Base-by-base conservation (phyloP, 2,797 vertebrate genomes). In the Microtus agrestis region DNA sequence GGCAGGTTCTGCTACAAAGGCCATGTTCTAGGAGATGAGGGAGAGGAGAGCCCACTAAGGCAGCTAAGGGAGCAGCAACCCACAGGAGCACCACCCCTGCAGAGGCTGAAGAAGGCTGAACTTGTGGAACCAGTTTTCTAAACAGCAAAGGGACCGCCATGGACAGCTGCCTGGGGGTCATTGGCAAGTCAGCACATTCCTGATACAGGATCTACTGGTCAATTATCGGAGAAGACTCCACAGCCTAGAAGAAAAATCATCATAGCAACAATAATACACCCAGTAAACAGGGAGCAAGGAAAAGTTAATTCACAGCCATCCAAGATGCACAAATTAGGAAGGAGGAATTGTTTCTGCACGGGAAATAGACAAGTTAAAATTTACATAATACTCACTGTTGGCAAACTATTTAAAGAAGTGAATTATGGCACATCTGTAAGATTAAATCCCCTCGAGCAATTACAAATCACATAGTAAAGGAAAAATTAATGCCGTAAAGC, bases 381-480 rank as follows among this genome's bases (percentile, higher is more conserved):
- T 80, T 82, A 86, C 56, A 19, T 61, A 80, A 74, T 54, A 81
- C 21, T 27, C 65, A 74, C 31, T 61, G 71, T 61, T 89, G 63
- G 76, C 90, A 91, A 91, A 91, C 25, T n/a, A n/a, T 51, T 77
- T 80, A 65, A 73, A 89, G 91, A 91, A 87, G 77, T 82, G 59
- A 71, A 46, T 79, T 31, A 69, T 94, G 87, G 23, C 14, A 19
- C 67, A 79, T 84, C 37, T 89, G 11, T 82, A 69, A 54, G 63
- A 80, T 67, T 61, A 87, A 93, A 79, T 54, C 76, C 27, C 56
- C 10, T 14, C 21, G 34, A 84, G 51, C 69, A 77, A 84, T 87
- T 67, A 89, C 25, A 85, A 54, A 73, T 43, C 65, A 34, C 82
- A 8, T 4, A 85, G 40, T 37, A 73, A 91, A 82, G 73, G 34